Evolutionary conservation across 1,140 invertebrate species (phyloP).

Genomic region (Drosophila funebris): DNA sequence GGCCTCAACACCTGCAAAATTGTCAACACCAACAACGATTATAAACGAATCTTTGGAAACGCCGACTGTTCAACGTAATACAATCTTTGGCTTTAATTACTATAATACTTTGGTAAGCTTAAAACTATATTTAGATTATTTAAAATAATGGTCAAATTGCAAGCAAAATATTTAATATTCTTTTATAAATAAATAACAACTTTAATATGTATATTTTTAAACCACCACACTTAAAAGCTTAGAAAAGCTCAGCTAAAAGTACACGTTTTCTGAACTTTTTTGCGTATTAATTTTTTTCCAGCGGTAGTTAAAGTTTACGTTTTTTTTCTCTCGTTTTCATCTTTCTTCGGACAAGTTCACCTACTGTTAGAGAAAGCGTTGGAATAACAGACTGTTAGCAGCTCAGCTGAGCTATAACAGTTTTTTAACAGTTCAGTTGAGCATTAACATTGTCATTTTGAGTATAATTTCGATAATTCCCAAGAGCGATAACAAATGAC

Average conservation of each 20-base stretch:
- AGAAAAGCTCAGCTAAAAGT: constrained; percentile 17
- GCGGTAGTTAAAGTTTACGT: not conserved
- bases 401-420: constrained; percentile 6
- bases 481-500: constrained; percentile 13
- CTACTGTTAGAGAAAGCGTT: not conserved
- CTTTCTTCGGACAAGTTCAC: not conserved
- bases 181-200: not conserved
- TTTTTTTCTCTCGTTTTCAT: not conserved
- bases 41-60: constrained; percentile 15
- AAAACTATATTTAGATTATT: not conserved
- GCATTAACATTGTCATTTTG: constrained; percentile 26
- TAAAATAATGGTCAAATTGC: constrained; percentile 5
- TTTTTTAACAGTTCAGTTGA: not conserved
- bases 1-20: constrained; percentile 46
- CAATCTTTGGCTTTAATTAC: constrained; percentile 30
- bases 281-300: not conserved
- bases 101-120: constrained; percentile 40
- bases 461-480: constrained; percentile 16
- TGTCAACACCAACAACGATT: constrained; percentile 4
- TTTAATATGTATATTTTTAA: not conserved
- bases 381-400: not conserved
- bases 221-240: not conserved
- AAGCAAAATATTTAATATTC: constrained; percentile 9
- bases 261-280: constrained; percentile 2
- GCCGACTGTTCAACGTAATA: constrained; percentile 6